Percentiles rank a stretch among this genome's conserved stretches.
These are phyloP conservation scores for Apodemia duryi DNA, from an alignment of 2,888 invertebrate species.

Conservation along the genomic window DNA sequence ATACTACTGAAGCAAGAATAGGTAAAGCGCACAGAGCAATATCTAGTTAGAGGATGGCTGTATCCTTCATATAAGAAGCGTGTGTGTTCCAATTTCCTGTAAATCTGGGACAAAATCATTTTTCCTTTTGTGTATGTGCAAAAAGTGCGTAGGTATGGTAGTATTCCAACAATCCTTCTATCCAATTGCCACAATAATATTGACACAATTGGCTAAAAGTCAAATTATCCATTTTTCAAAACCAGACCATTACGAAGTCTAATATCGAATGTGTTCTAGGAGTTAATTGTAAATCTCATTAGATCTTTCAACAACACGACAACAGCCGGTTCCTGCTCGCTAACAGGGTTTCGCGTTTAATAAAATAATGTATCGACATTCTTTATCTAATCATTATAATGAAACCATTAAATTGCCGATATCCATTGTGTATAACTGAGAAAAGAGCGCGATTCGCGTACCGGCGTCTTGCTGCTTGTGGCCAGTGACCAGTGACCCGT, in stretches of 20 bases:
- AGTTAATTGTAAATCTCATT: neutral
- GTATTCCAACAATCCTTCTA: no score
- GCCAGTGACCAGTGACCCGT: no score
- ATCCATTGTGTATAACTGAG: constrained; percentile 9
- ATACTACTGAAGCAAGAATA: no score
- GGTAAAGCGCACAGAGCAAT: no score
- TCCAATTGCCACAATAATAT: no score
- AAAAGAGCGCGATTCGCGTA: neutral
- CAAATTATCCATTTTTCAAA: no score
- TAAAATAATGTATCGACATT: neutral
- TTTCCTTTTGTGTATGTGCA: no score
- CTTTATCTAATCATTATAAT: constrained; percentile 12
- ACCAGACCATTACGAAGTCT: neutral
- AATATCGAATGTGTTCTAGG: neutral
- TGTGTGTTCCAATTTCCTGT: no score
- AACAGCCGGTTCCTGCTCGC: neutral
- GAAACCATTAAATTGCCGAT: constrained; percentile 14
- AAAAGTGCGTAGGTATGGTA: no score
- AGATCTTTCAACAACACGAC: neutral
- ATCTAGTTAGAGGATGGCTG: no score
- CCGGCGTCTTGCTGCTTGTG: neutral
- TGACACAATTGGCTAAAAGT: neutral
- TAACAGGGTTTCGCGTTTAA: neutral
- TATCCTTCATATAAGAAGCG: no score
- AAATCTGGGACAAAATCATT: no score